Conservation (phyloP, 1,140 invertebrate species). For the Oscheius sp. region DNA sequence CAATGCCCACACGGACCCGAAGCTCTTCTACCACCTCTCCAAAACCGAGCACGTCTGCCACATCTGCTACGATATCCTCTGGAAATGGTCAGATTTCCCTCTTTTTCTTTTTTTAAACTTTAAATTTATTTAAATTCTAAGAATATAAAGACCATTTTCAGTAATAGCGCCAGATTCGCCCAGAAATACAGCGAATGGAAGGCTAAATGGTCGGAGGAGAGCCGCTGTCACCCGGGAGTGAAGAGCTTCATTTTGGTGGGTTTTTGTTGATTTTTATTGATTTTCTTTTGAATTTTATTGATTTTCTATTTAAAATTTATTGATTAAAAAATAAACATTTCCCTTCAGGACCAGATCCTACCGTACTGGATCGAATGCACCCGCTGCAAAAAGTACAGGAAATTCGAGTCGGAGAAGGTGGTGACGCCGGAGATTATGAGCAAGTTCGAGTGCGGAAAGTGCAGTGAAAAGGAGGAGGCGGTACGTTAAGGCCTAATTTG, state of each 20-base stretch:
- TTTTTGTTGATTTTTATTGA: neutral
- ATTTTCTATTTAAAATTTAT: no score
- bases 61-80: constrained; percentile 49
- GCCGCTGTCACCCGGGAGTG: constrained; percentile 46
- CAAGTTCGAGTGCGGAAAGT: constrained; percentile 23
- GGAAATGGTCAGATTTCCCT: constrained; percentile 36
- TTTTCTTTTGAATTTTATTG: neutral
- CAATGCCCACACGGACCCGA: constrained; percentile 1
- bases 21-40: constrained; percentile 46
- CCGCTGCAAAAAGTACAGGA: constrained; percentile 62
- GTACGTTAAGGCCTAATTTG: constrained; percentile 41
- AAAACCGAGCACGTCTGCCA: constrained; percentile 48
- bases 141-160: neutral
- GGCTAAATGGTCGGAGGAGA: constrained; percentile 43
- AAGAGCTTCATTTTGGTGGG: constrained; percentile 48
- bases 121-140: neutral
- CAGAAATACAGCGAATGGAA: constrained; percentile 49
- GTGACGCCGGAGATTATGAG: constrained; percentile 23
- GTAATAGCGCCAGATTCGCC: constrained; percentile 5
- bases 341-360: constrained; percentile 56
- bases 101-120: neutral
- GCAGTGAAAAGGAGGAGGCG: constrained; percentile 51
- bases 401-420: constrained; percentile 35
- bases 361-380: constrained; percentile 63
- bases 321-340: neutral